phyloP scores from a whole-genome alignment of 1,140 invertebrate species.

The Heliothis virescens region DNA sequence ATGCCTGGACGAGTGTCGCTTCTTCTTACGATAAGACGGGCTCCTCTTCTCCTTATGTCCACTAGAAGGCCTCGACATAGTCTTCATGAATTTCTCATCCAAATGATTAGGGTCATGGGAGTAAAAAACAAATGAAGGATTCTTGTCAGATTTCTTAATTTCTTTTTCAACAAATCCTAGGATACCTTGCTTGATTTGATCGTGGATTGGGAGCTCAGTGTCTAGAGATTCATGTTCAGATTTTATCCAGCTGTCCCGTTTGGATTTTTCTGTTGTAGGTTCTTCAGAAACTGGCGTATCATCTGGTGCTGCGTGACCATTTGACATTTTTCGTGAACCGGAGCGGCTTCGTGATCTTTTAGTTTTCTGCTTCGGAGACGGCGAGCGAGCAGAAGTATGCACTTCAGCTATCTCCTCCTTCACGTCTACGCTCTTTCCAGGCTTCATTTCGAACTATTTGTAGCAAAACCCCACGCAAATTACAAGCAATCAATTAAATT shows the following conservation, averaged over 20 bases:
- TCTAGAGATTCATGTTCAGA: conserved; percentile 86
- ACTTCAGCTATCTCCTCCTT: conserved; percentile 81
- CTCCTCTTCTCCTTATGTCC: conserved; percentile 83
- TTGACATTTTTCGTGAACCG: conserved; percentile 76
- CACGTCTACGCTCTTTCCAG: conserved; percentile 76
- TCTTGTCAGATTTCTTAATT: conserved; percentile 86
- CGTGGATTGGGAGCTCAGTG: conserved; percentile 85
- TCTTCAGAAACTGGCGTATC: conserved; percentile 56
- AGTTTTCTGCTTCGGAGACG: conserved; percentile 75
- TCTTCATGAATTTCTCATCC: conserved; percentile 82
- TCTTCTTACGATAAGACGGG: conserved; percentile 84
- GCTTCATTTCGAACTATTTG: conserved; percentile 71
- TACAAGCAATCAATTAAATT: background rate
- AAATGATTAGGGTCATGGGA: conserved; percentile 83
- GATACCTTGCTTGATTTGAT: conserved; percentile 87
- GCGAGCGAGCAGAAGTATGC: conserved; percentile 73
- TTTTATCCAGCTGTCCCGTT: conserved; percentile 81
- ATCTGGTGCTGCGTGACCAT: conserved; percentile 67
- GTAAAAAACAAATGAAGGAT: conserved; percentile 83
- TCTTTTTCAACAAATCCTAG: conserved; percentile 87
- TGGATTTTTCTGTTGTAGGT: conserved; percentile 47
- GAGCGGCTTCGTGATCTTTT: conserved; percentile 71
- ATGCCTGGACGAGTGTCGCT: conserved; percentile 82
- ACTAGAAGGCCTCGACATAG: conserved; percentile 78
- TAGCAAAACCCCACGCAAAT: conserved; percentile 53